Base-by-base conservation (phyloP, 2,888 invertebrate species). In the Lutraria lutraria region DNA sequence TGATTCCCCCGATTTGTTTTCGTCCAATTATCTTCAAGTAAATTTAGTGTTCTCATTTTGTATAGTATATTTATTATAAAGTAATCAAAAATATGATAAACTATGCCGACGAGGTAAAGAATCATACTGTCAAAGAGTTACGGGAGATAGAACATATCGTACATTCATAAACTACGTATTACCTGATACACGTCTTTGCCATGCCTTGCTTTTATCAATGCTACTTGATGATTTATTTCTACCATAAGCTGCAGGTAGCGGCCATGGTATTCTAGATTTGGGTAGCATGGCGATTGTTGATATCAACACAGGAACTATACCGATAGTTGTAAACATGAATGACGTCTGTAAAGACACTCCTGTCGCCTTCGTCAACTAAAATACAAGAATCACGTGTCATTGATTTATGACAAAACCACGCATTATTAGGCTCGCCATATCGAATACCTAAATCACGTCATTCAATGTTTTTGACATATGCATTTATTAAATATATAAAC, bases 201-300 rank as follows among this genome's bases (percentile, higher is more conserved):
- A 94, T 15, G 93, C 93, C 85, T 92, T 92, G 15, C 81, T 8
- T 31, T 87, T 82, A 19, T 88, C 88, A 31, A 86, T 89, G 21
- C 79, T 86, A 3, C 83, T 88, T 0, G 34, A 79, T 12, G 85
- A 43, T 43, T 93, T 88, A 6, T 91, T 89, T 80, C 94, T 93
- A 15, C 94, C 94, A 83, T 94, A 95, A 54, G 92, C 89, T 0
- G 91, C 93, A 3, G 95, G 95, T 31, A 95, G 91, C 12, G 95
- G 95, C 95, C 95, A 95, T 15, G 95, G 95, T 21, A 95, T 93
- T 43, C 94, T 88, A 19, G 94, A 94, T 90, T 94, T 94, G 34
- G 96, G 96, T 54, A 96, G 92, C 89, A 96, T 95, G 82, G 95
- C 96, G 29, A 96, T 95, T 16, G 96, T 95, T 13, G 95, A 95